Percentiles rank a stretch among this genome's conserved stretches.
Conservation (phyloP, 2,888 invertebrate species). For the Lottia gigantea region DNA sequence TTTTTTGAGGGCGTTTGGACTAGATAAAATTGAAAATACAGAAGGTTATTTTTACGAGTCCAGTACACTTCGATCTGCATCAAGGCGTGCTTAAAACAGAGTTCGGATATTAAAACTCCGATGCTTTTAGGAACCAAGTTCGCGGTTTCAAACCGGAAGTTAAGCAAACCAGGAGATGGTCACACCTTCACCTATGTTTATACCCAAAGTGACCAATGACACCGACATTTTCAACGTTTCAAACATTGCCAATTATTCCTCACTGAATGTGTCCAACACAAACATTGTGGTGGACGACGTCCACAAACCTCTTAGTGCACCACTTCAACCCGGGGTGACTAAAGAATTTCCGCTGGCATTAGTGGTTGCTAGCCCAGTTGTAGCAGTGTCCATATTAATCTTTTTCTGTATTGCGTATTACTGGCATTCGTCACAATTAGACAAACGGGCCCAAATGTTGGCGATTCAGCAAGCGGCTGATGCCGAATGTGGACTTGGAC, state of each 20-base stretch:
- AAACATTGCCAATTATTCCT: conserved; percentile 1
- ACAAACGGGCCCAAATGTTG: conserved; percentile 51
- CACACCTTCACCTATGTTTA: neutral
- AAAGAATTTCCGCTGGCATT: conserved; percentile 49
- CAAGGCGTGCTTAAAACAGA: no score
- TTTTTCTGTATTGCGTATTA: conserved; percentile 57
- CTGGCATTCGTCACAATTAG: conserved; percentile 53
- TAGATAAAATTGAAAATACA: no score
- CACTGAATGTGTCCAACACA: neutral
- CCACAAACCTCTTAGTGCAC: neutral
- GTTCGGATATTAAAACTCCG: no score
- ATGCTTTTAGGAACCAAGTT: no score
- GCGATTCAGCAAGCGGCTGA: conserved; percentile 49
- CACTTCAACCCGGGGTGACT: neutral
- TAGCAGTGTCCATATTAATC: conserved; percentile 53
- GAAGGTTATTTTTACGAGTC: no score
- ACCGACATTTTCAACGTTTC: neutral
- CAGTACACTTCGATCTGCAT: no score
- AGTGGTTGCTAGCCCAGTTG: conserved; percentile 54
- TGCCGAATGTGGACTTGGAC: conserved; percentile 28
- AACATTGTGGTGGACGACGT: neutral
- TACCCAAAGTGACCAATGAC: neutral
- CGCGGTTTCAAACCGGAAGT: no score
- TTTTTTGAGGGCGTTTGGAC: no score
- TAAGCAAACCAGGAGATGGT: neutral